These are phyloP conservation scores for Drosophila rufa DNA, from an alignment of 1,140 invertebrate genomes.

Conservation along the genomic window DNA sequence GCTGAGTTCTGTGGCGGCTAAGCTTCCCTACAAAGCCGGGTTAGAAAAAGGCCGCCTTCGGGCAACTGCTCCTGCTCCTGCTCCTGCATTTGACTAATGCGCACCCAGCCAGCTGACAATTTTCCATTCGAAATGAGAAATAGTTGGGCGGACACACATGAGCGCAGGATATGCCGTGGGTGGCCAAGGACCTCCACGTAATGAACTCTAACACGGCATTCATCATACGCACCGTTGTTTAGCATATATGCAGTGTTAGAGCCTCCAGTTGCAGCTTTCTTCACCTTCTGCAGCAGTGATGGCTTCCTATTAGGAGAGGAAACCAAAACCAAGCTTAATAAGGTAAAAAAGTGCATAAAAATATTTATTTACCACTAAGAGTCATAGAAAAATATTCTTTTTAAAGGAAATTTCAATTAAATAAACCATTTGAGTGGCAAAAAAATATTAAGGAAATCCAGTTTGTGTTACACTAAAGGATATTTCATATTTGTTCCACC, in stretches of 20 bases:
- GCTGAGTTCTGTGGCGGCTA: slow-evolving; percentile 33
- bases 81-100: slow-evolving; percentile 70
- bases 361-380: neutral
- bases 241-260: slow-evolving; percentile 7
- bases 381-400: too few relatives aligned
- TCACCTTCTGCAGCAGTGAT: slow-evolving; percentile 11
- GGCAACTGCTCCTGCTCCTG: slow-evolving; percentile 22
- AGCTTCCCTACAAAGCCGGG: slow-evolving; percentile 17
- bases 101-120: slow-evolving; percentile 65
- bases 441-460: too few relatives aligned
- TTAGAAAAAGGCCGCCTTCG: slow-evolving; percentile 13
- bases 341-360: neutral
- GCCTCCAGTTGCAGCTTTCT: slow-evolving; percentile 3
- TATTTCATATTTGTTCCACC: neutral
- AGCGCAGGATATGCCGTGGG: slow-evolving; percentile 4
- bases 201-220: slow-evolving; percentile 30
- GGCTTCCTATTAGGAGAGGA: neutral
- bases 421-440: too few relatives aligned
- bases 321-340: neutral
- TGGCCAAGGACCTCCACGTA: slow-evolving; percentile 12
- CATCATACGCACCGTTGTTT: slow-evolving; percentile 33
- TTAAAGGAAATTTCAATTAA: too few relatives aligned
- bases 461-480: neutral
- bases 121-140: slow-evolving; percentile 72
- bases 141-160: slow-evolving; percentile 48